These are phyloP conservation scores for Drosophila anceps DNA, from an alignment of 2,888 invertebrate species.

Conservation along the genomic window DNA sequence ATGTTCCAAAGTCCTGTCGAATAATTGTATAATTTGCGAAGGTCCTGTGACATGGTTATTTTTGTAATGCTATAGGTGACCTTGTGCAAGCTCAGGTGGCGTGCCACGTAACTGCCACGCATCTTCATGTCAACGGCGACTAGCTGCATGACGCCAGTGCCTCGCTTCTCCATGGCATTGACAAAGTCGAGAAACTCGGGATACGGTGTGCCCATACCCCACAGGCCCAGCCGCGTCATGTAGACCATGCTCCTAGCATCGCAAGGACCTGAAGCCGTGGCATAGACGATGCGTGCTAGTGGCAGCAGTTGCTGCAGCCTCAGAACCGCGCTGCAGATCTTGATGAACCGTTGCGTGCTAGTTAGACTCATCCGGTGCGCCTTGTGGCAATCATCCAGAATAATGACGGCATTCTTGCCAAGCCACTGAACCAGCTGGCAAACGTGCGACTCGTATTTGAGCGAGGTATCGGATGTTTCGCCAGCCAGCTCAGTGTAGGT, in stretches of 20 bases:
- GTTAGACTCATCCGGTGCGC: slow-evolving; percentile 99
- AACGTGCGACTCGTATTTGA: slow-evolving; percentile 93
- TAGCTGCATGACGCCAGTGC: slow-evolving; percentile 99
- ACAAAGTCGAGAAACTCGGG: slow-evolving; percentile 97
- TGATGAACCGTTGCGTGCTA: slow-evolving; percentile 99
- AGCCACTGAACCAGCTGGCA: slow-evolving; percentile 99
- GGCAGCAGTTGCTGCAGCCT: slow-evolving; percentile 97
- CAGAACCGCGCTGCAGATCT: slow-evolving; percentile 98
- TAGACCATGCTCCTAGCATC: slow-evolving; percentile 99
- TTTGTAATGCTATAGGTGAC: slow-evolving; percentile 99
- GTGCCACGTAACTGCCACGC: slow-evolving; percentile 98
- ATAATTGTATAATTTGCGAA: slow-evolving; percentile 95
- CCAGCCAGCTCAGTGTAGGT: slow-evolving; percentile 99
- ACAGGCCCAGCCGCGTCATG: slow-evolving; percentile 98
- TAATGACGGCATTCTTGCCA: slow-evolving; percentile 97
- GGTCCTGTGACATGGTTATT: slow-evolving; percentile 94
- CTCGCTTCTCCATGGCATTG: slow-evolving; percentile 97
- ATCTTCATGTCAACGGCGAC: slow-evolving; percentile 99
- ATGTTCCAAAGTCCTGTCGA: slow-evolving; percentile 98
- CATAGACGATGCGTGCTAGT: slow-evolving; percentile 96
- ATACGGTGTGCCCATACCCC: slow-evolving; percentile 99
- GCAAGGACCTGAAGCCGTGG: slow-evolving; percentile 98
- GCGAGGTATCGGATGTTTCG: slow-evolving; percentile 91
- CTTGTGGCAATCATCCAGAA: slow-evolving; percentile 99
- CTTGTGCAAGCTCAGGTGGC: slow-evolving; percentile 99